Base-by-base conservation (phyloP, 1,140 invertebrate species). In the Trachymyrmex cornetzi region DNA sequence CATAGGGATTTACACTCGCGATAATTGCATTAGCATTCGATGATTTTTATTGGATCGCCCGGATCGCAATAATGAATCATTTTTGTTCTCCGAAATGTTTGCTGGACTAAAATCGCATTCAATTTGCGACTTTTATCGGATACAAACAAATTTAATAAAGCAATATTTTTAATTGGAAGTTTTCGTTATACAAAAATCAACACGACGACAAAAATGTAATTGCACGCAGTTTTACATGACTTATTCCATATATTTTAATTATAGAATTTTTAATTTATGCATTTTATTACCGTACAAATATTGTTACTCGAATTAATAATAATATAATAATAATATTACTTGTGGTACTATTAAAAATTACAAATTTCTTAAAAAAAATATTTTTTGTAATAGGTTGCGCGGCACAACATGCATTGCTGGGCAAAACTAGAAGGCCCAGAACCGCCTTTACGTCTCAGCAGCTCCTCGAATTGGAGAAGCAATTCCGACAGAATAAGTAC, bases 391-490 rank as follows among this genome's bases (percentile, higher is more conserved):
- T 55, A 97, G 96, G 96, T 87, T 95, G 95, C 86, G 92, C 96
- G 44, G 94, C 94, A 6, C 98, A 96, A 91, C 98, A 98, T 92
- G 97, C 98, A 0, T 96, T 99, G 0, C 96, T 99, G 63, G 99
- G 99, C 2, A 99, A 99, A 96, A 99, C 99, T 7, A 96, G 99
- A 72, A 96, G 99, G 88, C 99, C 99, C 0, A 96, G 99, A 66
- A 99, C 99, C 1, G 99, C 99, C 2, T 99, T 99, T 96, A 99
- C 99, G 0, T 99, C 98, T 16, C 99, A 99, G 94, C 99, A 99
- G 94, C 97, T 99, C 27, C 96, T 99, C 82, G 99, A 99, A 96
- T 95, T 99, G 91, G 99, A 99, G 95, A 98, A 99, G 95, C 99
- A 99, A 95, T 99, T 99, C 95, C 97, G 98, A 72, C 98, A 99